Percentiles rank a stretch among this genome's conserved stretches.
phyloP scores from a whole-genome alignment of 2,113 vertebrate genomes.

The Heterochromis multidens region DNA sequence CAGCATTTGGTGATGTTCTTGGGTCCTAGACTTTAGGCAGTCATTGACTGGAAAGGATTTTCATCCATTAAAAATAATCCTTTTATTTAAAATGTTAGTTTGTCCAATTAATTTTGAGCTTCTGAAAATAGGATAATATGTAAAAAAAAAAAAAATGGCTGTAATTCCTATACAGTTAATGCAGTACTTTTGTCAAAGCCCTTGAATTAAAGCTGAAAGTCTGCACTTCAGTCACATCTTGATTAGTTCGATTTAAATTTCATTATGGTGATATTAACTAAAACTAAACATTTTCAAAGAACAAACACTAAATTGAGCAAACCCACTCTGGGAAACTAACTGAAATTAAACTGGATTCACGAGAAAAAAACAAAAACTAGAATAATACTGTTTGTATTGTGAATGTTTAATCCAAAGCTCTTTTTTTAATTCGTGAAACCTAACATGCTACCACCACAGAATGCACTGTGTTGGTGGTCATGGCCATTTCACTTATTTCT shows the following conservation, averaged over 20 bases:
- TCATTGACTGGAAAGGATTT: too few relatives aligned
- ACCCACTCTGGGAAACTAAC: not conserved
- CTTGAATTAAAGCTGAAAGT: not conserved
- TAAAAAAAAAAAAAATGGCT: rapidly evolving
- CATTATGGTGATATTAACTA: not conserved
- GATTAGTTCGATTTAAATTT: not conserved
- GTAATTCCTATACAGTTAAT: not conserved
- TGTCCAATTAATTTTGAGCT: not conserved
- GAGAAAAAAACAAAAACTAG: not conserved
- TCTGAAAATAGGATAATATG: too few relatives aligned
- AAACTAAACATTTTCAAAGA: not conserved
- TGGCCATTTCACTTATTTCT: not conserved
- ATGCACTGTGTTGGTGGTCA: not conserved
- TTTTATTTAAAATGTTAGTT: too few relatives aligned
- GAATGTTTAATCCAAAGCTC: not conserved
- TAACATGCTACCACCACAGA: not conserved
- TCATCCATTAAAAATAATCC: too few relatives aligned
- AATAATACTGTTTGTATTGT: not conserved
- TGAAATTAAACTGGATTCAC: not conserved
- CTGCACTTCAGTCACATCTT: not conserved
- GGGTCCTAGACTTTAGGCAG: too few relatives aligned
- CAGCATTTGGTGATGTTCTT: too few relatives aligned
- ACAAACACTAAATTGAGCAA: not conserved
- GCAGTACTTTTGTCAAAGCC: too few relatives aligned
- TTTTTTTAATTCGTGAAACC: not conserved